Conservation (phyloP, 2,113 vertebrate genomes). For the Pachycephala philippinensis region DNA sequence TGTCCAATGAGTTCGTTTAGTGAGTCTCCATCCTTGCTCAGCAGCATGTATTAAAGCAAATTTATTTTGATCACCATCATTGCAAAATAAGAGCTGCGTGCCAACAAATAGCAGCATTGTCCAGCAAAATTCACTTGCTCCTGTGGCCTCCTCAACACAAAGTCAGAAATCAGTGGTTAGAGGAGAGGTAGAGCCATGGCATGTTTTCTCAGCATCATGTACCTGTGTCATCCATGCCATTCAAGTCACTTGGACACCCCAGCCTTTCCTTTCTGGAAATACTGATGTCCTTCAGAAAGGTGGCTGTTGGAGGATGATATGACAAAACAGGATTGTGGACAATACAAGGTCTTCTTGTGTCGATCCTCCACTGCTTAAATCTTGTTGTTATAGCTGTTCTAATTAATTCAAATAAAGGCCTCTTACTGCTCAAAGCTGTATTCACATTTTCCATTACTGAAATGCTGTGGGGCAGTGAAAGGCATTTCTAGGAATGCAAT, state of each 20-base stretch:
- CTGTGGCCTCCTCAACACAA: not conserved
- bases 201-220: not conserved
- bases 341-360: not conserved
- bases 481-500: conserved; percentile 49
- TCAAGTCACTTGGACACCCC: not conserved
- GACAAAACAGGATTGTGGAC: not conserved
- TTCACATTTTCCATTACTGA: not conserved
- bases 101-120: not conserved
- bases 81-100: not conserved
- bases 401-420: conserved; percentile 17
- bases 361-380: not conserved
- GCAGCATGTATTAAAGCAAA: not conserved
- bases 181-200: not conserved
- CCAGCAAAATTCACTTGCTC: not conserved
- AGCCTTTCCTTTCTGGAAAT: not conserved
- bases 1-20: not conserved
- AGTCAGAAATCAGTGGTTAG: not conserved
- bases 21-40: rapidly evolving
- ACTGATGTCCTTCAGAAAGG: not conserved
- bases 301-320: not conserved
- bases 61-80: not conserved
- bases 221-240: not conserved
- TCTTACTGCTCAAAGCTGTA: not conserved
- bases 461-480: conserved; percentile 15
- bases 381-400: not conserved